Conservation (phyloP, 2,888 invertebrate genomes). For the Ophion ellenae region DNA sequence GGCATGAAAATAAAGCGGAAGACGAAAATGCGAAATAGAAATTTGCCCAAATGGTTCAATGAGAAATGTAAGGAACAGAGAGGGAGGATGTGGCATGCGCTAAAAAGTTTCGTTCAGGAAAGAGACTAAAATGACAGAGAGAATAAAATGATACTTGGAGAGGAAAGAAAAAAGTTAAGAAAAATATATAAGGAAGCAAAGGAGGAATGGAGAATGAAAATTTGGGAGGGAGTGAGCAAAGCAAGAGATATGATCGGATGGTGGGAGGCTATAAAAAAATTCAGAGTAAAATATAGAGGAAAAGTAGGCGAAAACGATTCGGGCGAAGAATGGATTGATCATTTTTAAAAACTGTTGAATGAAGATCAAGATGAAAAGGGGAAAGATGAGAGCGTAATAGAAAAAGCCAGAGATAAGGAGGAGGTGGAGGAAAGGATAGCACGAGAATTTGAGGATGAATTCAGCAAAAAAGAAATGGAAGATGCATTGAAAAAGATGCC, state of each 20-base stretch:
- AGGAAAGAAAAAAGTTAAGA: too few relatives aligned
- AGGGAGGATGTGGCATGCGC: conserved; percentile 7
- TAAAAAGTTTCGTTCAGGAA: conserved; percentile 13
- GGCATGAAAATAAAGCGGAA: background rate
- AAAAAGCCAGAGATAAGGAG: background rate
- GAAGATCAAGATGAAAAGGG: too few relatives aligned
- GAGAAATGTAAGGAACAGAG: conserved; percentile 19
- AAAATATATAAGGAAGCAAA: too few relatives aligned
- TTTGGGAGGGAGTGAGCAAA: too few relatives aligned
- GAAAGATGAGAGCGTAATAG: background rate
- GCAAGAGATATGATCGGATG: too few relatives aligned
- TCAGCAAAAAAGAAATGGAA: background rate
- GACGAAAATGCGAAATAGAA: background rate
- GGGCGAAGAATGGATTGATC: too few relatives aligned
- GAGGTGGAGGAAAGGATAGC: background rate
- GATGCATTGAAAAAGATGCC: background rate
- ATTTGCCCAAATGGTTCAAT: conserved; percentile 8
- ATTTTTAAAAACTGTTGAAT: too few relatives aligned
- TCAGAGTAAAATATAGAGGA: too few relatives aligned
- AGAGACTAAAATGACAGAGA: background rate
- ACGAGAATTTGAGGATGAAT: background rate
- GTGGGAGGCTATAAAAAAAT: too few relatives aligned
- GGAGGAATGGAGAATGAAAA: too few relatives aligned
- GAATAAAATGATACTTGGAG: too few relatives aligned
- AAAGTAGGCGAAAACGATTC: too few relatives aligned